Percentiles rank a stretch among this genome's conserved stretches.
Conservation (phyloP, 2,888 invertebrate species). For the Meteorus colon region DNA sequence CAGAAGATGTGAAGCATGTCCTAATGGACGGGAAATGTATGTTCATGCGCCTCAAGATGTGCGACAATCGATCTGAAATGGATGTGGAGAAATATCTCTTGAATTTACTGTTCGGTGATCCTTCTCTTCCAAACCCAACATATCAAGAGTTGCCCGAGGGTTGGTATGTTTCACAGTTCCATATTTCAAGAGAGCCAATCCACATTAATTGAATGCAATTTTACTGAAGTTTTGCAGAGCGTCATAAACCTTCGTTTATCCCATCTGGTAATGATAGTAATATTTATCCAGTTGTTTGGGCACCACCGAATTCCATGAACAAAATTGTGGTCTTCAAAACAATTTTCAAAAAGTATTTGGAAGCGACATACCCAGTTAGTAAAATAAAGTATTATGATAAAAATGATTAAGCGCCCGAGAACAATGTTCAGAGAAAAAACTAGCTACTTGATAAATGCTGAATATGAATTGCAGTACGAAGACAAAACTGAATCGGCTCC, state of each 20-base stretch:
- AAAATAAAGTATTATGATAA: not conserved
- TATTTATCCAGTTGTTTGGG: slow-evolving; percentile 65
- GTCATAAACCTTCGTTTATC: slow-evolving; percentile 62
- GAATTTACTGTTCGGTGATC: slow-evolving; percentile 62
- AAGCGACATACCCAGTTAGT: slow-evolving; percentile 63
- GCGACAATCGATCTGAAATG: slow-evolving; percentile 57
- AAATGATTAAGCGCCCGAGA: not conserved
- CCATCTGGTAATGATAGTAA: slow-evolving; percentile 58
- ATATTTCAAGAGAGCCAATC: not conserved
- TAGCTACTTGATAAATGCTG: not conserved
- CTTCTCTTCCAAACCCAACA: slow-evolving; percentile 56
- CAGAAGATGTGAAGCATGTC: slow-evolving; percentile 59
- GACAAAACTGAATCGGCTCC: slow-evolving; percentile 64
- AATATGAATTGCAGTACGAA: slow-evolving; percentile 60
- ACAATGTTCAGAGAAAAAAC: too few species aligned
- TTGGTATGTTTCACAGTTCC: slow-evolving; percentile 57
- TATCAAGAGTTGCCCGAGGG: slow-evolving; percentile 56
- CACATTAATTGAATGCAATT: slow-evolving; percentile 22
- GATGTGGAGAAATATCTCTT: slow-evolving; percentile 64
- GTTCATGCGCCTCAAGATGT: slow-evolving; percentile 63
- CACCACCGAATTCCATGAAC: slow-evolving; percentile 65
- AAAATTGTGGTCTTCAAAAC: slow-evolving; percentile 63
- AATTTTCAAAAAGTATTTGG: slow-evolving; percentile 66
- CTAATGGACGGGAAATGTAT: slow-evolving; percentile 66
- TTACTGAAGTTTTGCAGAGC: slow-evolving; percentile 60